Evolutionary conservation across 1,140 invertebrate genomes (phyloP).

Genomic region (Ephestia elutella): DNA sequence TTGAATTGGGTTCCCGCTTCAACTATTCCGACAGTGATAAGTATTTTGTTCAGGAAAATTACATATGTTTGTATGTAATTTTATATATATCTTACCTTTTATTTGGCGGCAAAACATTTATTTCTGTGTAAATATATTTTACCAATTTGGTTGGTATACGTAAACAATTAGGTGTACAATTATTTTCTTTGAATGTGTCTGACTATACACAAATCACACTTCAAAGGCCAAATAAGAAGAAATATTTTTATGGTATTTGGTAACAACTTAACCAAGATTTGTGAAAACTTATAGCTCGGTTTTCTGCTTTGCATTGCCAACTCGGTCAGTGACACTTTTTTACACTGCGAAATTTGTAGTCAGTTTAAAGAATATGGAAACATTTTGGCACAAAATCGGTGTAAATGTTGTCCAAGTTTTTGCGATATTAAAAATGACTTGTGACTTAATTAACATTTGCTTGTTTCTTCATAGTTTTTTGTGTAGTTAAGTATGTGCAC

Average conservation of each 20-base stretch:
- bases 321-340: background rate
- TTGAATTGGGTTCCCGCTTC: constrained; percentile 15
- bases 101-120: too few species aligned
- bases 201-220: background rate
- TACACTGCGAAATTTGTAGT: background rate
- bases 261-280: background rate
- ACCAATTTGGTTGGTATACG: too few species aligned
- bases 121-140: too few species aligned
- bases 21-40: constrained; percentile 10
- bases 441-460: background rate
- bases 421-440: background rate
- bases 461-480: background rate
- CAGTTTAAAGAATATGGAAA: constrained; percentile 1
- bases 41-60: background rate
- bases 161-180: too few species aligned
- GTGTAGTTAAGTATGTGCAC: background rate
- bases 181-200: too few species aligned
- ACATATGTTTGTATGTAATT: background rate
- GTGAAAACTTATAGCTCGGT: background rate
- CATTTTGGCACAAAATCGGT: constrained; percentile 3
- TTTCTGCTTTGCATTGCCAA: constrained; percentile 1
- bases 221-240: background rate
- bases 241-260: background rate
- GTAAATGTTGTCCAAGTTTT: constrained; percentile 2
- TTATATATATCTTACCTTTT: too few species aligned